Evolutionary conservation across 2,888 invertebrate species (phyloP), one percentile per base, ranked within the genome.

Genomic region (Coenonympha glycerion): DNA sequence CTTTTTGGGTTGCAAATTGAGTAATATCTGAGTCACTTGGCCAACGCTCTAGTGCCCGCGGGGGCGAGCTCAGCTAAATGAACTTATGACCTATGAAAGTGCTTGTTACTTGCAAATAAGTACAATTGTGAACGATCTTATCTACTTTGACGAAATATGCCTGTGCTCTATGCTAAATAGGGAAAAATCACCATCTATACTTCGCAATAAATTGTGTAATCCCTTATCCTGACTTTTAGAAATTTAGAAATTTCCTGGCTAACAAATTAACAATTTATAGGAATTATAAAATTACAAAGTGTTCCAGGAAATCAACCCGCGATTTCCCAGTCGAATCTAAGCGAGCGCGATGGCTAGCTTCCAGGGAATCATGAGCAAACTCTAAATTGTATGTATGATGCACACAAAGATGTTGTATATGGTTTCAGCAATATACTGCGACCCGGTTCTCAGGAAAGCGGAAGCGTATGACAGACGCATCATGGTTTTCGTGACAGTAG

Each of bases 71-170:
- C n/a, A n/a, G n/a, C n/a, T n/a, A n/a, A n/a, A n/a, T n/a, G n/a
- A 31, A 44, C 31, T 19, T 18, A 15, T 44, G 44, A 44, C 31
- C 44, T 44, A 31, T 33, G 44, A 31, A 31, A 44, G 30, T 31
- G 6, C 33, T 22, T 5, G 15, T 30, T 22, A 37, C n/a, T 44
- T 22, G 44, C 19, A 18, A 41, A 41, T 40, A 3, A 22, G 1
- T 37, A 4, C 41, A 28, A 19, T 3, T 18, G 28, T n/a, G 9
- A 15, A 22, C 15, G 22, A 40, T 40, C 4, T 16, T 24, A 40
- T 24, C 39, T 9, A 2, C 24, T 22, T 39, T 39, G 22, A 37
- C 22, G 39, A 39, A 22, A 39, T 39, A 8, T 24, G 8, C 15
- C 15, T 31, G 15, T 31, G 9, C 11, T n/a, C n/a, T n/a, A n/a